Conservation (phyloP, 1,140 invertebrate species). For the Halesus radiatus region DNA sequence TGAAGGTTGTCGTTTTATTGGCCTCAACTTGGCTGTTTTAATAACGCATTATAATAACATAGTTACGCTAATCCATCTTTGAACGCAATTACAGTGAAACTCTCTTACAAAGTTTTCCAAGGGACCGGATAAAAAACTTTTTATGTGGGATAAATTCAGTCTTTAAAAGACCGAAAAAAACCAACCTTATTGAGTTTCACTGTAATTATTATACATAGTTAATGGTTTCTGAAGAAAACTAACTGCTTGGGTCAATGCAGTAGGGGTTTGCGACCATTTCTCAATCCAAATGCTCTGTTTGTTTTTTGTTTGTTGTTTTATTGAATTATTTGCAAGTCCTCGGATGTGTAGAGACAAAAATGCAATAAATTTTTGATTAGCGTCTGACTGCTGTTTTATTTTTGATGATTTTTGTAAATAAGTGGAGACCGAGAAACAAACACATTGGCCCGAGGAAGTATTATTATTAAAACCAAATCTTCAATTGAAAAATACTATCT, state of each 20-base stretch:
- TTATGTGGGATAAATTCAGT: too few species aligned
- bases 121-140: too few species aligned
- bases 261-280: constrained; percentile 10
- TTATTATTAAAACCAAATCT: not conserved
- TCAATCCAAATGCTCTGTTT: not conserved
- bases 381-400: constrained; percentile 21
- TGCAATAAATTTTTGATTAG: constrained; percentile 32
- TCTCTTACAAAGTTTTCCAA: too few species aligned
- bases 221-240: not conserved
- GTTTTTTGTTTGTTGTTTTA: constrained; percentile 2
- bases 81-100: too few species aligned
- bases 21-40: not conserved
- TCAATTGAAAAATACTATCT: not conserved
- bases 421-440: not conserved
- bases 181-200: too few species aligned
- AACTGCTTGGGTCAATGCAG: constrained; percentile 27
- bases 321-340: constrained; percentile 21
- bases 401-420: not conserved
- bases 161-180: too few species aligned
- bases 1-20: not conserved
- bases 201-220: not conserved
- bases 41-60: not conserved
- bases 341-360: constrained; percentile 10
- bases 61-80: not conserved
- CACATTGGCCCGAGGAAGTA: constrained; percentile 21